Base-by-base conservation (phyloP, 2,797 vertebrate genomes). In the Dallia pectoralis region DNA sequence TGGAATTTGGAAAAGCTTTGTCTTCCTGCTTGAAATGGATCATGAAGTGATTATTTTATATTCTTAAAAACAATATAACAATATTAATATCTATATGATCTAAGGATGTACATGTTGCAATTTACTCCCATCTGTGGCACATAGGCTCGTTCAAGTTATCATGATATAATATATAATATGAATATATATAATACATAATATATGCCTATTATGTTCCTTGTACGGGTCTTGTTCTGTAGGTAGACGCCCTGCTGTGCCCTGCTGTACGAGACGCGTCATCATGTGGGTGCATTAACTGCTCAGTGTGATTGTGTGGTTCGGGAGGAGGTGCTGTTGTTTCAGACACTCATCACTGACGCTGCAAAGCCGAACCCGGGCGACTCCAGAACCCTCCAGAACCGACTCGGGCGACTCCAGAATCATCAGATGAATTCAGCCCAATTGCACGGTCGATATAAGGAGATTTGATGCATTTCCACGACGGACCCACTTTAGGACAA, bases 281-380 rank as follows among this genome's bases (percentile, higher is more conserved):
- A 25, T 56, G 51, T 36, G 51, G n/a, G 32, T 70, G 51, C 33
- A 59, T 61, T 36, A 70, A 70, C 32, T 36, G 51, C 51, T 70
- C 51, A 70, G 51, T 70, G 51, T 70, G 22, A 74, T 53, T 74
- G 33, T 64, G 51, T 69, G 63, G 33, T 33, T 40, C 67, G 68
- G 56, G 49, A 64, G 73, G 30, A 32, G 73, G 68, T 69, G 49
- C 56, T 69, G 67, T 36, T 51, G 40, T 48, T 66, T 66, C 51
- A 63, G 73, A 69, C 44, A 64, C 64, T 62, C 36, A 62, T 47
- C 73, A 69, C 33, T 69, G 40, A 74, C 67, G 67, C 15, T 25
- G 73, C 56, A 48, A 63, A 32, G 27, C 4, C 32, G 44, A 44
- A 56, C 59, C 49, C 56, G 30, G 59, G 29, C 30, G 67, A 27